Base-by-base conservation (phyloP, 2,113 vertebrate genomes). In the Hippoglossus stenolepis region DNA sequence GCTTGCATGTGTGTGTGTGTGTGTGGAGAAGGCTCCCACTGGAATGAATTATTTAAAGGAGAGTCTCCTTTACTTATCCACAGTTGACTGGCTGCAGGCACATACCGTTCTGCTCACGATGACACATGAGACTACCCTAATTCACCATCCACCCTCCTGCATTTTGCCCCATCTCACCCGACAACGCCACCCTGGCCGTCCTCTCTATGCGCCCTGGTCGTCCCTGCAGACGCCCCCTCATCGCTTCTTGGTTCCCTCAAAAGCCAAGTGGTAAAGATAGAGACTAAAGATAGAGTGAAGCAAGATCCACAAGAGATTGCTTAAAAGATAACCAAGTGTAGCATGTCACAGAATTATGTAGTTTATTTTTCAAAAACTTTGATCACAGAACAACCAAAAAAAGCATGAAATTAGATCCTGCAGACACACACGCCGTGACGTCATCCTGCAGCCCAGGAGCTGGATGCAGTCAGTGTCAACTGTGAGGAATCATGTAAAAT, bases 51-150 rank as follows among this genome's bases (percentile, higher is more conserved):
- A 93, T 93, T 93, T 92, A 93, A 74, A 73, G 71, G 38, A 82
- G 84, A 92, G 91, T 93, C 91, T 93, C 89, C 89, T 93, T 87
- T 81, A 85, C 87, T 93, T 93, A 93, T 88, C 84, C 84, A 90
- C 72, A 81, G 87, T 89, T 64, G 73, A 71, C 85, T 85, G 90
- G 65, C 87, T 67, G 18, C 71, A 62, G 88, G 89, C 90, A 82
- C 85, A 35, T 83, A 88, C n/a, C 54, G 70, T 77, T 87, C 87
- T 82, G 86, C 85, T 89, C 83, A 65, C 60, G 45, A 64, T 64
- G 68, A 83, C 90, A 75, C 77, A 73, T 88, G 84, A 91, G 90
- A 85, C 80, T 77, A 79, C 83, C 85, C 72, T 79, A 80, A 85
- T 85, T 85, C 80, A 75, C 81, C 81, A 77, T 63, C 57, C 59